These are phyloP conservation scores for Bombus difficillimus DNA, from an alignment of 1,140 invertebrate genomes.

Conservation along the genomic window DNA sequence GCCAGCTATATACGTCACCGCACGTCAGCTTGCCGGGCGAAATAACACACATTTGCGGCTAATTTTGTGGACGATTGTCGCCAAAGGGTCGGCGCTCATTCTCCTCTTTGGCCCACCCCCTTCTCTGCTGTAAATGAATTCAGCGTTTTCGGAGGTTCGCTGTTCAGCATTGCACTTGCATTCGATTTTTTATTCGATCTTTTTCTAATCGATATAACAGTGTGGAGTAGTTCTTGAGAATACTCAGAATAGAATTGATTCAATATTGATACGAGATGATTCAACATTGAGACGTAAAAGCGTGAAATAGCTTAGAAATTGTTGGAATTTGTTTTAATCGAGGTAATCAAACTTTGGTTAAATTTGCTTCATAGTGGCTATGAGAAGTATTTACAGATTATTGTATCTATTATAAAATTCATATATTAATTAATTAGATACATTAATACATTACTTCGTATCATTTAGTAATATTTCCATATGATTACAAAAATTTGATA, in stretches of 20 bases:
- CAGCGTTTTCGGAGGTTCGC: neutral
- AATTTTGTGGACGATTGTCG: slow-evolving; percentile 76
- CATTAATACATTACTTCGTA: too few relatives aligned
- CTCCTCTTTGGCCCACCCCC: slow-evolving; percentile 8
- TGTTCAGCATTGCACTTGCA: neutral
- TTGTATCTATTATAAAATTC: too few relatives aligned
- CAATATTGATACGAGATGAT: neutral
- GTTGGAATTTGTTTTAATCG: neutral
- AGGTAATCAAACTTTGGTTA: neutral
- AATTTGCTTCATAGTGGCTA: neutral
- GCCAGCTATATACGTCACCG: slow-evolving; percentile 60
- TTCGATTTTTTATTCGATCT: neutral
- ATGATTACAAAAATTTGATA: neutral
- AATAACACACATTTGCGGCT: slow-evolving; percentile 79
- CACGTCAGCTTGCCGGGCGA: slow-evolving; percentile 69
- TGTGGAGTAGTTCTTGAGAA: neutral
- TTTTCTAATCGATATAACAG: neutral
- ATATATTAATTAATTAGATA: neutral
- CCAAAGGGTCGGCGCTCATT: slow-evolving; percentile 2
- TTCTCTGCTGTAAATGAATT: neutral
- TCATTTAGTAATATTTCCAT: too few relatives aligned
- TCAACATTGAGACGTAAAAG: neutral
- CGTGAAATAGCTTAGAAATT: neutral
- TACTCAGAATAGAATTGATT: neutral
- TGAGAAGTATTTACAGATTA: neutral